A percentile compares a stretch with the other conserved stretches of the same genome.
phyloP scores from a whole-genome alignment of 2,113 vertebrate genomes.

The Rhea pennata region DNA sequence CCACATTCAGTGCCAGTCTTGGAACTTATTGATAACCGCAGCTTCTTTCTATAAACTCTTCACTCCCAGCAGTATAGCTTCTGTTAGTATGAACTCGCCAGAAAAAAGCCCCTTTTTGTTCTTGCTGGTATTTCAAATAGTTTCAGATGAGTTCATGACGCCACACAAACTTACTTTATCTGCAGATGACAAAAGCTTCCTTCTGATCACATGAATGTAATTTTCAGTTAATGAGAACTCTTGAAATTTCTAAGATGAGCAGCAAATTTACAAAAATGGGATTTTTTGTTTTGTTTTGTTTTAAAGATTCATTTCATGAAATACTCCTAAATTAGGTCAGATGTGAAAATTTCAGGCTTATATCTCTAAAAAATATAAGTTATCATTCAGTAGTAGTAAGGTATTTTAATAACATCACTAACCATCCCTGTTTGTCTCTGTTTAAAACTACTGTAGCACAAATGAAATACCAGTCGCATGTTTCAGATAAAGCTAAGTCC shows the following conservation, averaged over 20 bases:
- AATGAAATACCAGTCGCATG: background rate
- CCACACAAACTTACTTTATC: slow-evolving; percentile 46
- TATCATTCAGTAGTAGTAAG: slow-evolving; percentile 20
- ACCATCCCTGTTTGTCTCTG: background rate
- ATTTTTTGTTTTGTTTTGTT: background rate
- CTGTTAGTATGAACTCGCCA: background rate
- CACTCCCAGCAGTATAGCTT: background rate
- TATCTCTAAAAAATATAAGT: slow-evolving; percentile 19
- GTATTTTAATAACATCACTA: slow-evolving; percentile 21
- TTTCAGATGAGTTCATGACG: slow-evolving; percentile 42
- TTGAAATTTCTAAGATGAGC: slow-evolving; percentile 41
- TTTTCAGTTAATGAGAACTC: slow-evolving; percentile 68
- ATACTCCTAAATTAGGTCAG: slow-evolving; percentile 43
- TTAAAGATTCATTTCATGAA: slow-evolving; percentile 40
- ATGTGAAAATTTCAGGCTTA: slow-evolving; percentile 31
- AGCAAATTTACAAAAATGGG: slow-evolving; percentile 43
- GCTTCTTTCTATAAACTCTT: background rate
- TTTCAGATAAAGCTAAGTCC: background rate
- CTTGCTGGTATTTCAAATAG: slow-evolving; percentile 18
- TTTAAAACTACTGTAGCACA: background rate
- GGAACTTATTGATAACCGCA: background rate
- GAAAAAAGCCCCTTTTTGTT: background rate
- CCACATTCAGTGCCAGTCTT: background rate
- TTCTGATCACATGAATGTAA: slow-evolving; percentile 22
- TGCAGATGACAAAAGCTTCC: slow-evolving; percentile 57